Evolutionary conservation across 1,140 invertebrate species (phyloP).

Genomic region (Aphis craccivora): DNA sequence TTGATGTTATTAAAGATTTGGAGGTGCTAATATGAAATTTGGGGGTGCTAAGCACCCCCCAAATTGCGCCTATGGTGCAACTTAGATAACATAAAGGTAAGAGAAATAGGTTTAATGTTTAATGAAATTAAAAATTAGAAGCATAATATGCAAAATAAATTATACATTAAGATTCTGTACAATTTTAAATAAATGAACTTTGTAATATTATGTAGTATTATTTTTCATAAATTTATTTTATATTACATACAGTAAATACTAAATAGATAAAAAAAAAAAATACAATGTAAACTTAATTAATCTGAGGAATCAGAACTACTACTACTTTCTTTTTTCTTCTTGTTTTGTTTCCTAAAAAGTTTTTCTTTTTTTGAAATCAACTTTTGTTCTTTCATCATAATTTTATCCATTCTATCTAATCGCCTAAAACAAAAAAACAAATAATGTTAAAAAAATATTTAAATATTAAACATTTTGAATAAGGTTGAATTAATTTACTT

Average conservation of each 20-base stretch:
- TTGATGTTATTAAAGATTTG: too few relatives aligned
- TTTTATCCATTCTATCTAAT: constrained; percentile 52
- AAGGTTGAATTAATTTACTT: constrained; percentile 32
- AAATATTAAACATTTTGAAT: neutral
- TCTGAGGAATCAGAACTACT: constrained; percentile 32
- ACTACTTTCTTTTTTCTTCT: constrained; percentile 13
- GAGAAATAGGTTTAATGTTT: too few relatives aligned
- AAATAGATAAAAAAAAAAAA: neutral
- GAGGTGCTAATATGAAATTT: too few relatives aligned
- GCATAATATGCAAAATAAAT: too few relatives aligned
- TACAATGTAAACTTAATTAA: neutral
- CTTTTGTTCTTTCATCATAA: constrained; percentile 51
- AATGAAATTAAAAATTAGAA: too few relatives aligned
- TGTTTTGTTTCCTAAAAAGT: constrained; percentile 39
- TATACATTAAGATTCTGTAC: too few relatives aligned
- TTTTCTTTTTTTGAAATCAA: constrained; percentile 57
- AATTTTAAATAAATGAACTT: too few relatives aligned
- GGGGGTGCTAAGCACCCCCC: too few relatives aligned
- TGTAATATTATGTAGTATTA: too few relatives aligned
- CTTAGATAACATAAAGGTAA: too few relatives aligned
- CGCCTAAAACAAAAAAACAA: constrained; percentile 41
- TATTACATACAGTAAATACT: neutral
- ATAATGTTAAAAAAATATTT: constrained; percentile 1
- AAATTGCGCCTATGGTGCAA: too few relatives aligned
- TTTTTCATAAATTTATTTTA: neutral